Base-by-base conservation (phyloP, 2,888 invertebrate species). In the Mesorhabditis belari region DNA sequence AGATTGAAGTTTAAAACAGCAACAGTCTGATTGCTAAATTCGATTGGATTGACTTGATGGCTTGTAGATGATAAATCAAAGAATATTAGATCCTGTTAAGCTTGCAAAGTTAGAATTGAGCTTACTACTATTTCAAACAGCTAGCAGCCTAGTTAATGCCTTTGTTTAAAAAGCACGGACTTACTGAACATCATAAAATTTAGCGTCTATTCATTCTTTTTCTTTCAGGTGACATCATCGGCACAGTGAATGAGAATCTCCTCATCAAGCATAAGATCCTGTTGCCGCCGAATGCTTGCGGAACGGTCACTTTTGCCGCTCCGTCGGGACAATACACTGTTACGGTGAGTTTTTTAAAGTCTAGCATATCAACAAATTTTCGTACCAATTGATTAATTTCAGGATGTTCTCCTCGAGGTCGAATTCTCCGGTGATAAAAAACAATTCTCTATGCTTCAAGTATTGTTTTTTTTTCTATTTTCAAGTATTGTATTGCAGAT, bases 221-320 rank as follows among this genome's bases (percentile, higher is more conserved):
- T 3, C 5, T n/a, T 56, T 57, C 24, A 58, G 61, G 66, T 57
- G 98, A 99, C 84, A 85, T 95, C 79, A 94, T 91, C 83, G 98
- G 92, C 75, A 85, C 90, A 62, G 96, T 99, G 6, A 90, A 92
- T 81, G 98, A 99, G 85, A 98, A 96, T 83, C 91, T 92, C 23
- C 86, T 99, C 71, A 92, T 99, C 55, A 94, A 94, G 83, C 98
- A 99, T 85, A 91, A 90, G 85, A 88, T 99, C 86, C 87, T 98
- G 83, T 84, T 99, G 71, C 92, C 92, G 28, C 95, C 98, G 5
- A 89, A 88, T 77, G 90, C 91, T 60, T 92, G 92, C 85, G 98
- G 98, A 70, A 96, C 95, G 17, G 90, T 99, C 73, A 91, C 91
- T 1, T 96, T 90, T 83, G 87, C 96, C 76, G 98, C 98, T 28